phyloP scores from a whole-genome alignment of 2,888 invertebrate species.

The Parapristionchus giblindavisi region DNA sequence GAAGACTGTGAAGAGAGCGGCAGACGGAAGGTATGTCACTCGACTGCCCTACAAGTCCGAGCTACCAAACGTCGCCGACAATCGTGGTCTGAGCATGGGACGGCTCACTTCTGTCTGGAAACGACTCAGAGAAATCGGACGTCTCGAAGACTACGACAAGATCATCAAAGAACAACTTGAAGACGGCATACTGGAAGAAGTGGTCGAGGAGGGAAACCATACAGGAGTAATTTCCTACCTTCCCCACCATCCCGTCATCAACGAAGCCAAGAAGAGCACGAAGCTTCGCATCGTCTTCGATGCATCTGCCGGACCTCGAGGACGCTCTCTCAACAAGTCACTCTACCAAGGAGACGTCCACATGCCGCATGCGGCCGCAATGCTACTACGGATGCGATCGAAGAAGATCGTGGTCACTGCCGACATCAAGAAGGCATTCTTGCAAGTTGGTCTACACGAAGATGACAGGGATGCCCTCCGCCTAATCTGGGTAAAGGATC shows the following conservation, averaged over 20 bases:
- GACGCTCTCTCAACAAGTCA: constrained; percentile 46
- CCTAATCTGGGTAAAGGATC: constrained; percentile 50
- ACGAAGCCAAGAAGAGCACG: constrained; percentile 37
- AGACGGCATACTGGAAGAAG: constrained; percentile 39
- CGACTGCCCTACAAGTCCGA: constrained; percentile 32
- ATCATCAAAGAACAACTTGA: constrained; percentile 39
- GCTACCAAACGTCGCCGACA: neutral
- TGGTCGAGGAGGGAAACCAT: neutral
- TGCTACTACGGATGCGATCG: constrained; percentile 42
- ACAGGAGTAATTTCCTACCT: constrained; percentile 35
- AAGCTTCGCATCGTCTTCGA: constrained; percentile 47
- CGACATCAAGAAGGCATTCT: constrained; percentile 58
- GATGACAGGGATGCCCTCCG: constrained; percentile 44
- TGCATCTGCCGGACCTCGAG: constrained; percentile 37
- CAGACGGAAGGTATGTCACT: constrained; percentile 36
- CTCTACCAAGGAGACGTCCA: constrained; percentile 42
- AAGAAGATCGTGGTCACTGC: constrained; percentile 32
- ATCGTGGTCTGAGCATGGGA: constrained; percentile 1
- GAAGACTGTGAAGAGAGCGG: constrained; percentile 22
- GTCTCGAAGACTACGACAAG: constrained; percentile 19
- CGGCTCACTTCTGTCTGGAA: neutral
- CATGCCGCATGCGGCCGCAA: constrained; percentile 36
- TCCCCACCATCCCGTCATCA: constrained; percentile 45
- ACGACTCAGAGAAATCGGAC: neutral
- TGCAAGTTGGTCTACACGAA: constrained; percentile 42